Evolutionary conservation across 2,113 vertebrate genomes (phyloP).

Genomic region (Spheniscus mendiculus): DNA sequence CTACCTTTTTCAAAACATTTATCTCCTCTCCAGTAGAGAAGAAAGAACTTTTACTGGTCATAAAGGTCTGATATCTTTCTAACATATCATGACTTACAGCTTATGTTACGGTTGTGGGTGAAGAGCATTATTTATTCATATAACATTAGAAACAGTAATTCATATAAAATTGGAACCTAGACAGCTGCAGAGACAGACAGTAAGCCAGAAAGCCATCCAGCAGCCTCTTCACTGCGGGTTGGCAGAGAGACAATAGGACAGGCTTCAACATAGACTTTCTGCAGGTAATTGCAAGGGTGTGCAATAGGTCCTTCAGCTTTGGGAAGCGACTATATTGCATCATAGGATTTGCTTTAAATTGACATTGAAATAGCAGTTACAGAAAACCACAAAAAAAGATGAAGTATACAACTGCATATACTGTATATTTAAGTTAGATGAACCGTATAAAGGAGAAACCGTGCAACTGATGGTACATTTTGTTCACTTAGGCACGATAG

Average conservation of each 20-base stretch:
- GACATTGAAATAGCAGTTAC: neutral
- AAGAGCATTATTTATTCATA: neutral
- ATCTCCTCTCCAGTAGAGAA: neutral
- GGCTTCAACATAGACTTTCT: neutral
- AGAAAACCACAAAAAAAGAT: neutral
- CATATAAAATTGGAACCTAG: neutral
- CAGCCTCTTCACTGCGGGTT: rapidly evolving
- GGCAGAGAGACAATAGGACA: neutral
- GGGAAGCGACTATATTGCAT: neutral
- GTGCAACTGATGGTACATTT: neutral
- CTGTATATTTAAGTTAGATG: no score
- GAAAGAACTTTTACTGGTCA: neutral
- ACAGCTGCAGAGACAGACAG: neutral
- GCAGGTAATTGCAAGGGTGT: rapidly evolving
- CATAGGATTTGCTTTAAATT: neutral
- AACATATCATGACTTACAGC: neutral
- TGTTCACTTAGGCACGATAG: neutral
- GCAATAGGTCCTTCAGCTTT: neutral
- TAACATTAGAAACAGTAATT: neutral
- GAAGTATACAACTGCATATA: rapidly evolving
- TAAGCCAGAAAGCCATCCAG: neutral
- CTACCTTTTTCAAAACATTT: neutral
- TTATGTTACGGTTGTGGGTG: neutral
- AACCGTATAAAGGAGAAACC: neutral
- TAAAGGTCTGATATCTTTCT: neutral